phyloP scores from a whole-genome alignment of 2,113 vertebrate species.

The Nothoprocta pentlandii region DNA sequence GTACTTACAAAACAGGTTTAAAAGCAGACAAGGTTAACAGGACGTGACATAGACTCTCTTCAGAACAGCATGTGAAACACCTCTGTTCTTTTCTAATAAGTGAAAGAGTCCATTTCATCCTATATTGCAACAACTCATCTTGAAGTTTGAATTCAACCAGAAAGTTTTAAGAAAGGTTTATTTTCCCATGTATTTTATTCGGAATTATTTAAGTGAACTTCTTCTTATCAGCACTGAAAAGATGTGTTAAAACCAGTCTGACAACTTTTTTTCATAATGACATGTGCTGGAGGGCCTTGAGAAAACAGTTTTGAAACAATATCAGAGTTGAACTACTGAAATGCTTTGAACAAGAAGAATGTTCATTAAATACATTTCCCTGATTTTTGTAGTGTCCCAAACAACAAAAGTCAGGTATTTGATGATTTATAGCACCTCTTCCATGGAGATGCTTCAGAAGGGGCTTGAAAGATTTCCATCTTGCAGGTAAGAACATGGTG shows the following conservation, averaged over 20 bases:
- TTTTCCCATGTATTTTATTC: slow-evolving; percentile 53
- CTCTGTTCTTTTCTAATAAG: neutral
- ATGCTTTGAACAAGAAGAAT: slow-evolving; percentile 59
- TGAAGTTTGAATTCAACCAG: neutral
- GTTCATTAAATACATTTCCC: slow-evolving; percentile 41
- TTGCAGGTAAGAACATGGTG: slow-evolving; percentile 37
- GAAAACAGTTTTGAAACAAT: slow-evolving; percentile 78
- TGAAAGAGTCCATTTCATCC: neutral
- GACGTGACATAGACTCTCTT: slow-evolving; percentile 56
- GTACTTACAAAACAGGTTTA: slow-evolving; percentile 75
- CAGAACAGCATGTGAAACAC: slow-evolving; percentile 25
- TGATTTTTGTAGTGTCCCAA: neutral
- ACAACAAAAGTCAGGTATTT: slow-evolving; percentile 39
- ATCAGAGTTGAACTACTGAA: slow-evolving; percentile 63
- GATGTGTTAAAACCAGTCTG: slow-evolving; percentile 85
- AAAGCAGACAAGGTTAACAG: slow-evolving; percentile 56
- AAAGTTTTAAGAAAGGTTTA: slow-evolving; percentile 28
- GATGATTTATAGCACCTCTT: slow-evolving; percentile 3
- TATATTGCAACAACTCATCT: neutral
- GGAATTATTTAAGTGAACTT: slow-evolving; percentile 72
- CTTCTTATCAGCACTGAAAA: slow-evolving; percentile 79
- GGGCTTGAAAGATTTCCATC: neutral
- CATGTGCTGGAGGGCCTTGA: slow-evolving; percentile 76
- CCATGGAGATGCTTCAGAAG: slow-evolving; percentile 11
- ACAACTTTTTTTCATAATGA: slow-evolving; percentile 74